Conservation (phyloP, 2,797 vertebrate genomes). For the Spinibarbus caldwelli region DNA sequence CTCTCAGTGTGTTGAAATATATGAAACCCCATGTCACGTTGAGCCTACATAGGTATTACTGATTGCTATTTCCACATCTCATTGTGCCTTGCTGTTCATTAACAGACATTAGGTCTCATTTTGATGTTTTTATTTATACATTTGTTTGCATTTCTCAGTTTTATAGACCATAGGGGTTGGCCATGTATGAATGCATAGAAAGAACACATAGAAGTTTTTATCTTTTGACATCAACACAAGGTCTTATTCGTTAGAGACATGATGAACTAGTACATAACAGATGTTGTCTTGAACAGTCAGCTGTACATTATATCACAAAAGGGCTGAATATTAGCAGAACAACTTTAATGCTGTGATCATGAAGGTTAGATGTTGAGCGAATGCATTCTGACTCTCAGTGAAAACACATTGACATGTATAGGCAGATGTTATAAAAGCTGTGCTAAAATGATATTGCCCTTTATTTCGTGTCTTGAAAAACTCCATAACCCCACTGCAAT, state of each 20-base stretch:
- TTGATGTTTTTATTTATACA: not conserved
- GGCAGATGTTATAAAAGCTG: conserved; percentile 5
- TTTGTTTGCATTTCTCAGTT: conserved; percentile 1
- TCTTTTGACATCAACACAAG: not conserved
- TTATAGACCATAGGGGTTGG: not conserved
- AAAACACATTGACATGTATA: conserved; percentile 15
- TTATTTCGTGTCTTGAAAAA: conserved; percentile 29
- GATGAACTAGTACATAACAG: conserved; percentile 2
- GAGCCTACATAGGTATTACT: conserved; percentile 1
- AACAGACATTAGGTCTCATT: not conserved
- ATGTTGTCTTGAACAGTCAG: conserved; percentile 6
- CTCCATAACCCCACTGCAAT: not conserved
- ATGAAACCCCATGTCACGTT: not conserved
- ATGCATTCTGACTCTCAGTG: conserved; percentile 10
- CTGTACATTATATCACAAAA: conserved; percentile 26
- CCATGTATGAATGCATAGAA: not conserved
- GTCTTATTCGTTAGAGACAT: not conserved
- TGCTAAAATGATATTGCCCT: conserved; percentile 15
- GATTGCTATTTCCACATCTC: conserved; percentile 32
- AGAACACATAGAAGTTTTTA: not conserved
- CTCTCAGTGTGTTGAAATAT: not conserved
- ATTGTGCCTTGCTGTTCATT: conserved; percentile 38
- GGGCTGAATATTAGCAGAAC: conserved; percentile 23
- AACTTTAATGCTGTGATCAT: conserved; percentile 46
- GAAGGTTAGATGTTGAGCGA: not conserved